Evolutionary conservation across 2,797 vertebrate species (phyloP).

Genomic region (Yasuhikotakia modesta): DNA sequence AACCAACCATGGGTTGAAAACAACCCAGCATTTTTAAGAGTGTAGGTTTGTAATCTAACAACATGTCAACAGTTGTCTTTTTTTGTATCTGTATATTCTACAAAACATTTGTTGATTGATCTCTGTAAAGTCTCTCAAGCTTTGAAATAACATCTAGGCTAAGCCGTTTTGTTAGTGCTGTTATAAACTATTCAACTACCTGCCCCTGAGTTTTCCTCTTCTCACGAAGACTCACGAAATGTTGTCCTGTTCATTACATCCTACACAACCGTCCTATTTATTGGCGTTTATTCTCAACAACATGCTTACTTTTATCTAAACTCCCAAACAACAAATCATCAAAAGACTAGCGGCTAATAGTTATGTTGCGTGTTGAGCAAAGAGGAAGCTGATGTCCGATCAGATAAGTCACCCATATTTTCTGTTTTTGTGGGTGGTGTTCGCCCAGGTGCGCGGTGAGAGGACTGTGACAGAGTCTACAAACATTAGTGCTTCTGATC

Average conservation of each 20-base stretch:
- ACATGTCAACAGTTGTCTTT: too few relatives aligned
- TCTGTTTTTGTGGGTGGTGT: conserved; percentile 9
- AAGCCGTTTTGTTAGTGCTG: not conserved
- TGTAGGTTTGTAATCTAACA: too few relatives aligned
- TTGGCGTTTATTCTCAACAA: conserved; percentile 3
- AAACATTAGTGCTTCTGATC: conserved; percentile 53
- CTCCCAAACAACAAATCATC: conserved; percentile 29
- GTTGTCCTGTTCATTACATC: conserved; percentile 22
- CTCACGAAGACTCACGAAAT: not conserved
- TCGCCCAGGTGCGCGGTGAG: conserved; percentile 46
- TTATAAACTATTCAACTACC: not conserved
- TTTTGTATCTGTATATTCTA: too few relatives aligned
- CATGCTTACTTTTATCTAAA: conserved; percentile 22
- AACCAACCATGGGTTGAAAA: too few relatives aligned
- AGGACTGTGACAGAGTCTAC: conserved; percentile 45
- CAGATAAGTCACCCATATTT: conserved; percentile 24
- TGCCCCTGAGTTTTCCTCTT: not conserved
- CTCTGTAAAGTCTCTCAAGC: not conserved
- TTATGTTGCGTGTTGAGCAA: conserved; percentile 7
- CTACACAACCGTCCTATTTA: conserved; percentile 13
- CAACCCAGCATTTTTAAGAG: too few relatives aligned
- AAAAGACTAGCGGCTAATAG: conserved; percentile 10
- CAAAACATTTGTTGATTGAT: not conserved
- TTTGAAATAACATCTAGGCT: not conserved
- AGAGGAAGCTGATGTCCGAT: conserved; percentile 41